These are phyloP conservation scores for Drosophila erecta DNA, from an alignment of 1,140 invertebrate genomes.

Conservation along the genomic window DNA sequence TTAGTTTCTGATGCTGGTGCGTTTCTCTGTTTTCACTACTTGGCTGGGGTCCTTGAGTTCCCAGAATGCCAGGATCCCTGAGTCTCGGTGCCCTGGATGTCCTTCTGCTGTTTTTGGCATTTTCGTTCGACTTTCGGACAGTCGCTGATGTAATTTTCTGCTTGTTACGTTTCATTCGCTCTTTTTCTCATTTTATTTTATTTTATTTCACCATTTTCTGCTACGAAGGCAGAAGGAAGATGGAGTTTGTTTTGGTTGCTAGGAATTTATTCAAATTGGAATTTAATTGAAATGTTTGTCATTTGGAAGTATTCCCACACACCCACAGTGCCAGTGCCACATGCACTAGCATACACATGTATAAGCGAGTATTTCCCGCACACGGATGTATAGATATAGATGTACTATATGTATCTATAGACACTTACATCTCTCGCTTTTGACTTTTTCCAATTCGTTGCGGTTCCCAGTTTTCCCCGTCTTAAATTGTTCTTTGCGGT, in stretches of 20 bases:
- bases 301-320: slow-evolving; percentile 58
- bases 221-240: neutral
- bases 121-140: slow-evolving; percentile 36
- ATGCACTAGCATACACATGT: slow-evolving; percentile 7
- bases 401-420: neutral
- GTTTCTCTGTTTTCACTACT: slow-evolving; percentile 11
- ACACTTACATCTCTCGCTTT: slow-evolving; percentile 12
- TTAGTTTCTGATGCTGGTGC: slow-evolving; percentile 64
- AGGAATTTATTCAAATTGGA: slow-evolving; percentile 67
- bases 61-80: neutral
- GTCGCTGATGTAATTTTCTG: slow-evolving; percentile 63
- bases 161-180: slow-evolving; percentile 60
- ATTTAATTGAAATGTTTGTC: slow-evolving; percentile 74
- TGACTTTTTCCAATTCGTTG: slow-evolving; percentile 44
- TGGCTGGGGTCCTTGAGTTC: neutral
- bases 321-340: neutral
- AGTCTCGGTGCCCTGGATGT: slow-evolving; percentile 1
- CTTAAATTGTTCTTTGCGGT: slow-evolving; percentile 14
- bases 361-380: neutral
- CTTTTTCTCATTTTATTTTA: slow-evolving; percentile 27
- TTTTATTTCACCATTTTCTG: slow-evolving; percentile 28
- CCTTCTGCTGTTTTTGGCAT: slow-evolving; percentile 27
- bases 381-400: too few species aligned
- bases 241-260: slow-evolving; percentile 50
- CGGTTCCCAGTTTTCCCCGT: slow-evolving; percentile 18